phyloP scores from a whole-genome alignment of 2,888 invertebrate genomes.

The Euphydryas editha region DNA sequence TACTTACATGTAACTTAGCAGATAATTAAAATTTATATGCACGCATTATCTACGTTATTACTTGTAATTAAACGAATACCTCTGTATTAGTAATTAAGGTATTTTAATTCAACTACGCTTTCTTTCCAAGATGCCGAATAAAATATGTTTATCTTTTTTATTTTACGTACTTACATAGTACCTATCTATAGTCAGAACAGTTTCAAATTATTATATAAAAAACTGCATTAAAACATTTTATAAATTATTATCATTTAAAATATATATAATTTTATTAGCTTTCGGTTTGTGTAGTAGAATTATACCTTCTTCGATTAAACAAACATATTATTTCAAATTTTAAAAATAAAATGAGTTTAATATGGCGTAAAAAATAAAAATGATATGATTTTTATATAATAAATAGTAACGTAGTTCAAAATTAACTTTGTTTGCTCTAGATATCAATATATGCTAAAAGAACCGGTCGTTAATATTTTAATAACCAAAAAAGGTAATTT shows the following conservation, averaged over 20 bases:
- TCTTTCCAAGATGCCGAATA: constrained; percentile 5
- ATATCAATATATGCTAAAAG: not conserved
- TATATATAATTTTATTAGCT: too few relatives aligned
- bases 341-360: too few relatives aligned
- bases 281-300: too few relatives aligned
- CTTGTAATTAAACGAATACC: constrained; percentile 33
- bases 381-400: too few relatives aligned
- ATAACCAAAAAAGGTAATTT: not conserved
- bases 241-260: too few relatives aligned
- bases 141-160: constrained; percentile 2
- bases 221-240: too few relatives aligned
- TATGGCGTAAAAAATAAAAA: too few relatives aligned
- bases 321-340: too few relatives aligned
- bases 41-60: constrained; percentile 40
- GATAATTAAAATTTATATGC: constrained; percentile 42
- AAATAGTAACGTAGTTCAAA: not conserved
- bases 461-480: constrained; percentile 1
- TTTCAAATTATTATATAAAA: too few relatives aligned
- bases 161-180: not conserved
- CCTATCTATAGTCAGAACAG: not conserved
- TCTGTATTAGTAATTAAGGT: constrained; percentile 22
- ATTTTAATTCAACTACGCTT: constrained; percentile 10
- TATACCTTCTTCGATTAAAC: too few relatives aligned
- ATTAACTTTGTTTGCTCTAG: constrained; percentile 1
- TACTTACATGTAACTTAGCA: constrained; percentile 36